Percentiles rank a stretch among this genome's conserved stretches.
These are phyloP conservation scores for Hystrix cristata DNA, from an alignment of 2,113 vertebrate species.

Conservation along the genomic window DNA sequence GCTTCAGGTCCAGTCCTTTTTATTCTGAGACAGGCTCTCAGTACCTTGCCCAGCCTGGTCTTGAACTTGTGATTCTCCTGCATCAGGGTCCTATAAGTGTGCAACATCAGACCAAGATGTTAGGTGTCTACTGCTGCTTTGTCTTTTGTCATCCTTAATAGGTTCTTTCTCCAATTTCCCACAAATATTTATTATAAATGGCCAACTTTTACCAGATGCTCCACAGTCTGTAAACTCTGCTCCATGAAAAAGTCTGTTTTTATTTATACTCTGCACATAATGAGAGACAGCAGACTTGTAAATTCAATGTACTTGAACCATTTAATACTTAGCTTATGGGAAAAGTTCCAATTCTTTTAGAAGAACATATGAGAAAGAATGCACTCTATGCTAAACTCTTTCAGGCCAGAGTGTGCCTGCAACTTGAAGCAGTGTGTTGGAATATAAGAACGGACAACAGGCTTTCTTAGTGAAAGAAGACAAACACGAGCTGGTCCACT, in stretches of 20 bases:
- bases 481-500: background rate
- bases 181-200: background rate
- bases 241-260: background rate
- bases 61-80: background rate
- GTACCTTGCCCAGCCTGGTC: background rate
- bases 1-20: background rate
- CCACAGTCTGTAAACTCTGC: background rate
- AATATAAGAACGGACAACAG: background rate
- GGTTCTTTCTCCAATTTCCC: slow-evolving; percentile 17
- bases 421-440: background rate
- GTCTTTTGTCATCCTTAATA: background rate
- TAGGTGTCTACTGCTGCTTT: background rate
- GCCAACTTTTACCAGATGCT: slow-evolving; percentile 37
- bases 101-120: background rate
- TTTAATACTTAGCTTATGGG: slow-evolving; percentile 6
- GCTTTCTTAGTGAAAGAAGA: background rate
- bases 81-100: background rate
- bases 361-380: background rate
- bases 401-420: background rate
- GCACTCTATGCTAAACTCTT: background rate
- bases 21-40: background rate
- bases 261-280: background rate
- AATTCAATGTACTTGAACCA: slow-evolving; percentile 34
- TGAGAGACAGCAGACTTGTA: slow-evolving; percentile 44
- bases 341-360: background rate